Percentiles rank a stretch among this genome's conserved stretches.
Evolutionary conservation across 2,888 invertebrate genomes (phyloP).

Genomic region (Hedya salicella): DNA sequence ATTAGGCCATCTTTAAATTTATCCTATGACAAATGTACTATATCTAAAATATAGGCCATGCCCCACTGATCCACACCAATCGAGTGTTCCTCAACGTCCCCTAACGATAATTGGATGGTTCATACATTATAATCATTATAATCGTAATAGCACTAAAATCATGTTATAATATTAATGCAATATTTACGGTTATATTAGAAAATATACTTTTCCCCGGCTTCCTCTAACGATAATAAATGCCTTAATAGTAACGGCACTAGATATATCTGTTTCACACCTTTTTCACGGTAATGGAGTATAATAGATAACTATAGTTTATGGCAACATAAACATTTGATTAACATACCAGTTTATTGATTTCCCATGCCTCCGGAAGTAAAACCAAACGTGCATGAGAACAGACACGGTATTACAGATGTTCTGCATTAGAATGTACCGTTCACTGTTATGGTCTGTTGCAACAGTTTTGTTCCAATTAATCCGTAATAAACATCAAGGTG

Average conservation of each 20-base stretch:
- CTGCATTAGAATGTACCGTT: slow-evolving; percentile 18
- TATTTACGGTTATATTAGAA: too few relatives aligned
- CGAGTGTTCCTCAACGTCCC: too few relatives aligned
- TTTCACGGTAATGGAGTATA: slow-evolving; percentile 32
- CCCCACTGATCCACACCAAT: too few relatives aligned
- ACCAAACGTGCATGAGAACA: slow-evolving; percentile 36
- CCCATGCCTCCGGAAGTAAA: slow-evolving; percentile 40
- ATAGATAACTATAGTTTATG: slow-evolving; percentile 27
- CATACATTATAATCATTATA: too few relatives aligned
- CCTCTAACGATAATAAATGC: background rate
- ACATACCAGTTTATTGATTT: slow-evolving; percentile 28
- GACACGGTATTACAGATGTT: slow-evolving; percentile 4
- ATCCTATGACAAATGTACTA: too few relatives aligned
- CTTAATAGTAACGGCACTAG: slow-evolving; percentile 26
- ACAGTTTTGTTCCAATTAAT: background rate
- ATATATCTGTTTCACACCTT: slow-evolving; percentile 35
- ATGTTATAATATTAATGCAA: too few relatives aligned
- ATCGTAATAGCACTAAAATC: too few relatives aligned
- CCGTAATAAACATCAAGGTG: too few relatives aligned
- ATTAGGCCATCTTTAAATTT: too few relatives aligned
- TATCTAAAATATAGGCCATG: too few relatives aligned
- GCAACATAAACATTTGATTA: slow-evolving; percentile 36
- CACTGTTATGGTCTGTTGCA: background rate
- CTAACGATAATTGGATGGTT: too few relatives aligned
- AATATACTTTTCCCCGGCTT: too few relatives aligned